Conservation (phyloP, 2,113 vertebrate genomes). For the Podilymbus podiceps region DNA sequence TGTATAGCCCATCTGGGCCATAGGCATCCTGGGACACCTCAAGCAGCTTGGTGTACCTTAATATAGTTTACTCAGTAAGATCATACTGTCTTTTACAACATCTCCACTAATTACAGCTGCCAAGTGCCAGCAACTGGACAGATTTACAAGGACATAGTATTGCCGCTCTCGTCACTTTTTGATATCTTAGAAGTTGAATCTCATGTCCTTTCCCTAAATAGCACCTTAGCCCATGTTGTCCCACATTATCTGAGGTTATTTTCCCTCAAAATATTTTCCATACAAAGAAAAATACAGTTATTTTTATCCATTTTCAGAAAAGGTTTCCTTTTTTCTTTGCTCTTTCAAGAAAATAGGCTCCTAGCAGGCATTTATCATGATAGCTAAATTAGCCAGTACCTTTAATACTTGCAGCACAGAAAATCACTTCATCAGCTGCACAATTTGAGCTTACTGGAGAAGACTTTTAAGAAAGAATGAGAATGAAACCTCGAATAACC, state of each 20-base stretch:
- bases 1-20: background rate
- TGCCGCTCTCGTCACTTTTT: background rate
- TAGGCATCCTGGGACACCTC: background rate
- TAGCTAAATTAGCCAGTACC: slow-evolving; percentile 49
- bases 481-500: slow-evolving; percentile 37
- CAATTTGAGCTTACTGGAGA: slow-evolving; percentile 34
- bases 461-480: slow-evolving; percentile 35
- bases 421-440: slow-evolving; percentile 58
- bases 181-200: background rate
- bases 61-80: background rate
- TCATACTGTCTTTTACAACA: background rate
- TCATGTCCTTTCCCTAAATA: background rate
- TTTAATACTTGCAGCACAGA: slow-evolving; percentile 21
- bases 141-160: background rate
- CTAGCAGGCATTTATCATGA: slow-evolving; percentile 49
- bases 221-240: background rate
- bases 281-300: slow-evolving; percentile 2
- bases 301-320: slow-evolving; percentile 19
- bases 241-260: background rate
- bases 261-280: slow-evolving; percentile 39
- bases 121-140: background rate
- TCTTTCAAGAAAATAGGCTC: slow-evolving; percentile 32
- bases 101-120: slow-evolving; percentile 25
- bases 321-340: slow-evolving; percentile 5
- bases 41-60: background rate